These are phyloP conservation scores for Promerops cafer DNA, from an alignment of 2,113 vertebrate species.

Conservation along the genomic window DNA sequence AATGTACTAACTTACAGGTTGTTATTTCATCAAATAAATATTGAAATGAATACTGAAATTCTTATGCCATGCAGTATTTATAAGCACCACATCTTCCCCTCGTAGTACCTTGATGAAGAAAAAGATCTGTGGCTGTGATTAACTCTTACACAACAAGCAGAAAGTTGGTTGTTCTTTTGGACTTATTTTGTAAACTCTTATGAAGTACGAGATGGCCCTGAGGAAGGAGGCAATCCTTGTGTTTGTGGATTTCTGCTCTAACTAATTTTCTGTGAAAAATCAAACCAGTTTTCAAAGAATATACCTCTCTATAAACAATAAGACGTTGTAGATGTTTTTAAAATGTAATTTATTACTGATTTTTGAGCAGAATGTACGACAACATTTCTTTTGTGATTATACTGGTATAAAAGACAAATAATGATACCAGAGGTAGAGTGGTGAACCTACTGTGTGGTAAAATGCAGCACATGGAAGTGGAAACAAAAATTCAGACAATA, in stretches of 20 bases:
- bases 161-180: neutral
- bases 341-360: neutral
- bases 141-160: neutral
- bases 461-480: neutral
- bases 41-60: neutral
- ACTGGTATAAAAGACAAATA: neutral
- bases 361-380: neutral
- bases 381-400: neutral
- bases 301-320: neutral
- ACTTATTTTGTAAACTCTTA: neutral
- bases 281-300: neutral
- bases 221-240: neutral
- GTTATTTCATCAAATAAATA: neutral
- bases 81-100: neutral
- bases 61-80: neutral
- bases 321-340: neutral
- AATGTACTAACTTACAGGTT: neutral
- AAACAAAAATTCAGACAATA: neutral
- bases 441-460: neutral
- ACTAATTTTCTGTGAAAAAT: neutral
- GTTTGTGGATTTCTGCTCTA: neutral
- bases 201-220: neutral
- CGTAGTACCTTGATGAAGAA: rapidly evolving
- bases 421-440: rapidly evolving
- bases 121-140: neutral